Evolutionary conservation across 2,113 vertebrate genomes (phyloP).

Genomic region (Naja naja): DNA sequence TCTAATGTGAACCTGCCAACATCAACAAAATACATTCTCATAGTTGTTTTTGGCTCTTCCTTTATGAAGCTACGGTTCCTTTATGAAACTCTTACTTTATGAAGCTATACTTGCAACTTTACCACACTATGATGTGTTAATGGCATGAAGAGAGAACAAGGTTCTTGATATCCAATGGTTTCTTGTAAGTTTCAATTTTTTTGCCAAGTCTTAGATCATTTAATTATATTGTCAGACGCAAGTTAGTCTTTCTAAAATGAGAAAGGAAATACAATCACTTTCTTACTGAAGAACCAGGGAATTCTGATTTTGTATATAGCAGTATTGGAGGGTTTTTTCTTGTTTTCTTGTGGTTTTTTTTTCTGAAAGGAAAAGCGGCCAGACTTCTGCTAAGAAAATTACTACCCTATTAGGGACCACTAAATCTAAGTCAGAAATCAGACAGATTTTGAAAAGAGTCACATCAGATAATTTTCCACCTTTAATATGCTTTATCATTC

Average conservation of each 20-base stretch:
- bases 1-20: slow-evolving; percentile 52
- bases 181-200: slow-evolving; percentile 26
- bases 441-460: slow-evolving; percentile 40
- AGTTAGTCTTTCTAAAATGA: neutral
- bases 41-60: slow-evolving; percentile 28
- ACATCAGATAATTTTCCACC: slow-evolving; percentile 47
- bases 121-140: neutral
- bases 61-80: slow-evolving; percentile 15
- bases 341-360: neutral
- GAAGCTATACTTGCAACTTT: slow-evolving; percentile 22
- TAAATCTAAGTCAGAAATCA: slow-evolving; percentile 40
- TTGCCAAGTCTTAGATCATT: neutral
- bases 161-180: neutral
- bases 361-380: neutral
- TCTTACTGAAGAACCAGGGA: neutral
- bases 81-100: slow-evolving; percentile 38
- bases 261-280: slow-evolving; percentile 38
- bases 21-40: slow-evolving; percentile 45
- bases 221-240: slow-evolving; percentile 19
- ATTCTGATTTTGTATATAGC: slow-evolving; percentile 2
- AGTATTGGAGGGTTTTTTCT: neutral
- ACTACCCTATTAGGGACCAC: slow-evolving; percentile 38
- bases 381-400: slow-evolving; percentile 53
- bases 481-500: slow-evolving; percentile 41
- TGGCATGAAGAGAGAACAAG: neutral